These are phyloP conservation scores for Catamblyrhynchus diadema DNA, from an alignment of 2,797 vertebrate species.

Conservation along the genomic window DNA sequence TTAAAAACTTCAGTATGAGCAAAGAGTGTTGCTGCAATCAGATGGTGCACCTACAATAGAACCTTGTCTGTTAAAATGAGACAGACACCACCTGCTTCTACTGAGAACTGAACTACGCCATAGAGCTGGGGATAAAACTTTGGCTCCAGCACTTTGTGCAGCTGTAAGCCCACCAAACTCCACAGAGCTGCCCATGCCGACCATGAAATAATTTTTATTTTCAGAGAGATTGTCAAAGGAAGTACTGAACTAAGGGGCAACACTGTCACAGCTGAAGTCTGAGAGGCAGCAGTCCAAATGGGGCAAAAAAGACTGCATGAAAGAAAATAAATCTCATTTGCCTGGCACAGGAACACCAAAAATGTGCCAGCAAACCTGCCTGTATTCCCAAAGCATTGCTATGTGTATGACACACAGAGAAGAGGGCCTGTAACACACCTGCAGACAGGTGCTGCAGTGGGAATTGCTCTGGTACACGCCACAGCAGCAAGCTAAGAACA, in stretches of 20 bases:
- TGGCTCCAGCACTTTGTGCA: neutral
- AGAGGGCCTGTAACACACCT: neutral
- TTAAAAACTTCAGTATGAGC: neutral
- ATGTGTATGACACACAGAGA: neutral
- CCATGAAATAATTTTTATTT: fast-evolving
- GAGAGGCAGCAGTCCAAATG: neutral
- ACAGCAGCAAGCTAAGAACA: conserved; percentile 43
- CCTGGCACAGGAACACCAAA: neutral
- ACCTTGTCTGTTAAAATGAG: neutral
- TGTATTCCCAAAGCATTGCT: neutral
- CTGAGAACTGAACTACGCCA: neutral
- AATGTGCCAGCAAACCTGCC: neutral
- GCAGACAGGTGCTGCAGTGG: conserved; percentile 19
- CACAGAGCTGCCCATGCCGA: neutral
- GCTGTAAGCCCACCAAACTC: neutral
- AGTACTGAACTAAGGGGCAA: neutral
- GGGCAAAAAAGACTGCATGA: neutral
- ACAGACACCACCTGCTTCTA: neutral
- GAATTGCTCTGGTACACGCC: neutral
- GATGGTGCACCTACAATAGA: neutral
- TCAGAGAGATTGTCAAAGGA: neutral
- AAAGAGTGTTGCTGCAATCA: neutral
- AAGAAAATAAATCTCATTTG: neutral
- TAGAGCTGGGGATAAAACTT: neutral
- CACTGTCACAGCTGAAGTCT: neutral